phyloP scores from a whole-genome alignment of 1,140 invertebrate species.

The Macrobrachium rosenbergii region DNA sequence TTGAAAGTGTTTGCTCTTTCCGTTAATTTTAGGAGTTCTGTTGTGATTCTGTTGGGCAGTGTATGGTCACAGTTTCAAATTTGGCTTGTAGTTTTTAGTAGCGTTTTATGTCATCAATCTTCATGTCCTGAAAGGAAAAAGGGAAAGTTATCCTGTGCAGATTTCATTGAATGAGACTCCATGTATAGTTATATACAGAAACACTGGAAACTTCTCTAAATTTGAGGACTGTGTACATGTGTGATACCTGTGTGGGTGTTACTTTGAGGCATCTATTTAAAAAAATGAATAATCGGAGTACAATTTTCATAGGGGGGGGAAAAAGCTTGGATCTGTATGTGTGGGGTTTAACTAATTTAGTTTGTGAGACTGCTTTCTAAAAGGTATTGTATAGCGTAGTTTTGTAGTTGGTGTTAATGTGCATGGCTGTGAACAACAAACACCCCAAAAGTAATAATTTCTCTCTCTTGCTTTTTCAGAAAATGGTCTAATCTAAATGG shows the following conservation, averaged over 20 bases:
- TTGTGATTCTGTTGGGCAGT: background rate
- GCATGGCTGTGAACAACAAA: conserved; percentile 25
- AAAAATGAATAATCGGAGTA: background rate
- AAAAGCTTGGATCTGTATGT: background rate
- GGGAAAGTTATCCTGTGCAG: background rate
- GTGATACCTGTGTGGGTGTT: no score
- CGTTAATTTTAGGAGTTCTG: no score
- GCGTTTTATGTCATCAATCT: background rate
- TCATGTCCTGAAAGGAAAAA: background rate
- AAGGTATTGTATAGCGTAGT: background rate
- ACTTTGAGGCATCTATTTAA: no score
- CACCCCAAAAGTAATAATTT: conserved; percentile 42
- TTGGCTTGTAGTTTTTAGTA: background rate
- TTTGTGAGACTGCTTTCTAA: background rate
- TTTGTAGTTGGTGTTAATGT: conserved; percentile 22
- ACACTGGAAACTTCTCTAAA: conserved; percentile 26
- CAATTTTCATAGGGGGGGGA: background rate
- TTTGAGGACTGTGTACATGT: conserved; percentile 26
- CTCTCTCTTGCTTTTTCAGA: conserved; percentile 65
- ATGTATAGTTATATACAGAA: conserved; percentile 5
- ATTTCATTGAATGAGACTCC: conserved; percentile 38
- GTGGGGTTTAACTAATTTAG: conserved; percentile 4
- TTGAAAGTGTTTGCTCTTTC: no score
- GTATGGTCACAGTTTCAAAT: background rate
- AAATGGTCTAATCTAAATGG: conserved; percentile 64